Evolutionary conservation across 2,113 vertebrate genomes (phyloP).

Genomic region (Prinia subflava): DNA sequence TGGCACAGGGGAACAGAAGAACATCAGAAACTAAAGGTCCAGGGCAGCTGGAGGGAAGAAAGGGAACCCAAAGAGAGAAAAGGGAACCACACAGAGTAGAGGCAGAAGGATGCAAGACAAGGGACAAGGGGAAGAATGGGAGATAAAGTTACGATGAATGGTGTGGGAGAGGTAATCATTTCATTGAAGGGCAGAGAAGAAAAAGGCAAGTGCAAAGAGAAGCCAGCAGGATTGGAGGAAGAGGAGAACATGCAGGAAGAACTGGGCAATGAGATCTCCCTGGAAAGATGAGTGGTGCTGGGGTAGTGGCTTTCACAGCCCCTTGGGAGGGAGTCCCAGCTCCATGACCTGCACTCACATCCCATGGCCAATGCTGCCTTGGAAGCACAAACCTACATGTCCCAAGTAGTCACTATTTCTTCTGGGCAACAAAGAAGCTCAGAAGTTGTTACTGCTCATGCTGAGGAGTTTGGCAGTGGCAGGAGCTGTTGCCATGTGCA

Average conservation of each 20-base stretch:
- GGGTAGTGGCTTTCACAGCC: not conserved
- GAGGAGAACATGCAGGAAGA: not conserved
- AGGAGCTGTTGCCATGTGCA: not conserved
- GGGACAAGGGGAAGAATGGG: not conserved
- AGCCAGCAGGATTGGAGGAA: not conserved
- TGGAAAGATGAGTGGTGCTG: not conserved
- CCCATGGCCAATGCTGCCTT: not conserved
- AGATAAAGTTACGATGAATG: not conserved
- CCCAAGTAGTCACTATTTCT: not conserved
- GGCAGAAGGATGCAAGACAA: not conserved
- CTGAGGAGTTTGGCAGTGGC: not conserved
- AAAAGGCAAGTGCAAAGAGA: not conserved
- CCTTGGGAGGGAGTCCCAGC: not conserved
- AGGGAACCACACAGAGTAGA: not conserved
- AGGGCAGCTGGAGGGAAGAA: not conserved
- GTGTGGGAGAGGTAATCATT: not conserved
- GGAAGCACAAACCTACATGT: not conserved
- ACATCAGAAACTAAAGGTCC: not conserved
- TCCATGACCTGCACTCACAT: not conserved
- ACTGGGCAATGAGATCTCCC: not conserved
- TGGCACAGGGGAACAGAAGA: not conserved
- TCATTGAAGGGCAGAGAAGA: not conserved
- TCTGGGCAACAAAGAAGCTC: not conserved
- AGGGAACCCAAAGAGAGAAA: not conserved
- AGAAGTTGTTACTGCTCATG: not conserved